Percentiles rank a stretch among this genome's conserved stretches.
phyloP scores from a whole-genome alignment of 1,140 invertebrate genomes.

The Diabrotica virgifera region DNA sequence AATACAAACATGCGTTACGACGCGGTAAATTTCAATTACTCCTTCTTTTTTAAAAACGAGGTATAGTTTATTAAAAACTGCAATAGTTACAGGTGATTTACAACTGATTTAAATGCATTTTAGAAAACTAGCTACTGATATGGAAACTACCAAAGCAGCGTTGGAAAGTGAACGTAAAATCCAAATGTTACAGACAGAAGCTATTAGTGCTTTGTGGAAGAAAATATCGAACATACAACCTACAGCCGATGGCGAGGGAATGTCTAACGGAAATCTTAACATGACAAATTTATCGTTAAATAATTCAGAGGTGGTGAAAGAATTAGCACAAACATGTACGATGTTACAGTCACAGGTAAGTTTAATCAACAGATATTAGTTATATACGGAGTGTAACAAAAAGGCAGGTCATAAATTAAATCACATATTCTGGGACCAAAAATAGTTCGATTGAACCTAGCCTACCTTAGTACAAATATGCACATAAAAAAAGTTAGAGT shows the following conservation, averaged over 20 bases:
- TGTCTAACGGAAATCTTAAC: slow-evolving; percentile 21
- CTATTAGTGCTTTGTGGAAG: slow-evolving; percentile 85
- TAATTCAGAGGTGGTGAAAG: slow-evolving; percentile 47
- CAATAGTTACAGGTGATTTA: no score
- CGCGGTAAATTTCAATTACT: no score
- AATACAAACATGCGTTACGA: no score
- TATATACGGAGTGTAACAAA: no score
- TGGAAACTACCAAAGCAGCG: slow-evolving; percentile 76
- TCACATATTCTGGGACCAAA: no score
- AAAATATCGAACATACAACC: slow-evolving; percentile 73
- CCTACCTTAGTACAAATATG: no score
- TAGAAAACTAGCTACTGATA: slow-evolving; percentile 74
- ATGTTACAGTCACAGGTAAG: slow-evolving; percentile 51
- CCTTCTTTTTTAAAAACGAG: no score
- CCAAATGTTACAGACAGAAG: slow-evolving; percentile 84
- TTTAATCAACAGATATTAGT: not conserved
- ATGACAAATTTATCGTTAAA: slow-evolving; percentile 34
- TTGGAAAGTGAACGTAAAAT: slow-evolving; percentile 82
- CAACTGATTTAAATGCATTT: slow-evolving; percentile 9
- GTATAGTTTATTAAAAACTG: no score
- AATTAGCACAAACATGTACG: slow-evolving; percentile 53
- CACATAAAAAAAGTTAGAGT: no score
- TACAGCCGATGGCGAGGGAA: slow-evolving; percentile 19
- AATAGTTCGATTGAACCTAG: no score
- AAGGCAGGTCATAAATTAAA: no score